Evolutionary conservation across 2,797 vertebrate genomes (phyloP), one percentile per base, ranked within the genome.

Genomic region (Acipenser ruthenus): DNA sequence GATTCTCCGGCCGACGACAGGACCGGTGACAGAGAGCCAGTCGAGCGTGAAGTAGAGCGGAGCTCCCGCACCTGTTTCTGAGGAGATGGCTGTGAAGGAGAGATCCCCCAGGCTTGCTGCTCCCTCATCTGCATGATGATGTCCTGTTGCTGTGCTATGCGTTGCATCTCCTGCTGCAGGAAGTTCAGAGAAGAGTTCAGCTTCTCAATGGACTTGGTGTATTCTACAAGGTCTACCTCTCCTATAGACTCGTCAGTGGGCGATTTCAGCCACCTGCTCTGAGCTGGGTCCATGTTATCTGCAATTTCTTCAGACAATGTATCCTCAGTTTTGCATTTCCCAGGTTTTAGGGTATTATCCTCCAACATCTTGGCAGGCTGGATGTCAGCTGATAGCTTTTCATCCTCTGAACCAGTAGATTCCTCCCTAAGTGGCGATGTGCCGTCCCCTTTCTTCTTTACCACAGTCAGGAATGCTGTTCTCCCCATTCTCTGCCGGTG

Each of bases 81-180:
- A 12, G 93, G 91, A 6, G 93, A 94, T 49, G 94, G 92, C 4
- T 92, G 89, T 7, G 91, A 80, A 47, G 93, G 89, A 48, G 93
- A 90, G 71, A 95, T 93, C 62, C 93, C 91, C 96, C 96, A 97
- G 0, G 93, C 81, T 72, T 97, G 96, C 7, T 97, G 91, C 76
- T 95, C 96, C 65, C 96, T 88, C 96, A 97, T 98, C 74, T 95
- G 94, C 94, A 99, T 96, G 72, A 99, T 89, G 73, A 97, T 89
- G 67, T 98, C 96, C 82, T 99, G 97, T 77, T 99, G 97, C 77
- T 96, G 92, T 53, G 97, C 92, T 0, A 99, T 74, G 13, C 97
- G 90, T 65, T 98, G 96, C 96, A 99, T 99, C 87, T 99, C 97
- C 18, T 90, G 89, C 73, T 99, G 96, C 50, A 99, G 87, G 71